Conservation (phyloP, 2,113 vertebrate genomes). For the Percina caprodes region DNA sequence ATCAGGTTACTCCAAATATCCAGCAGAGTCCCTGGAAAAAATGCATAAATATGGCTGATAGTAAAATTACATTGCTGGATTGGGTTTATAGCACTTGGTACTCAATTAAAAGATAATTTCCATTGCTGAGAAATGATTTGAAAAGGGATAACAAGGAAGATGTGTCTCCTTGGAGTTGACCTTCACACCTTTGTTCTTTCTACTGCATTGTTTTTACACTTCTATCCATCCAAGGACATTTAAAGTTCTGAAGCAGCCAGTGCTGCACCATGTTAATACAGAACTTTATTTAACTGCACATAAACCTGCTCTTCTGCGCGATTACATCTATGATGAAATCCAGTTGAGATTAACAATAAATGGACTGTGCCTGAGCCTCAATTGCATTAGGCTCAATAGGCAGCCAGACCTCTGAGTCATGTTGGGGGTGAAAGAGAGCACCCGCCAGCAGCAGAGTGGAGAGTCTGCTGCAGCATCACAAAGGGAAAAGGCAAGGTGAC, state of each 20-base stretch:
- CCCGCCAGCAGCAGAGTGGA: conserved; percentile 40
- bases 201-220: neutral
- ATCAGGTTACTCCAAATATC: neutral
- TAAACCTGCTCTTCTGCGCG: conserved; percentile 17
- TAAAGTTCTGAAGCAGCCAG: neutral
- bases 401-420: conserved; percentile 67
- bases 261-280: neutral
- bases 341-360: conserved; percentile 9
- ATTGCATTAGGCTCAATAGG: conserved; percentile 13
- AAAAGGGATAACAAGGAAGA: neutral
- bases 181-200: neutral
- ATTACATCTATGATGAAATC: neutral
- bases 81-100: neutral
- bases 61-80: neutral
- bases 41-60: neutral
- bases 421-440: conserved; percentile 50
- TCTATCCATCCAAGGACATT: conserved; percentile 11
- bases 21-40: neutral
- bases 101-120: neutral
- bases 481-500: conserved; percentile 69
- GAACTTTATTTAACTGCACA: conserved; percentile 8
- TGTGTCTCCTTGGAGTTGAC: neutral
- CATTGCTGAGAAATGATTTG: neutral
- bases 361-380: neutral
- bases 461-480: conserved; percentile 60